Conservation (phyloP, 2,797 vertebrate species). For the Enteromius treurensis region DNA sequence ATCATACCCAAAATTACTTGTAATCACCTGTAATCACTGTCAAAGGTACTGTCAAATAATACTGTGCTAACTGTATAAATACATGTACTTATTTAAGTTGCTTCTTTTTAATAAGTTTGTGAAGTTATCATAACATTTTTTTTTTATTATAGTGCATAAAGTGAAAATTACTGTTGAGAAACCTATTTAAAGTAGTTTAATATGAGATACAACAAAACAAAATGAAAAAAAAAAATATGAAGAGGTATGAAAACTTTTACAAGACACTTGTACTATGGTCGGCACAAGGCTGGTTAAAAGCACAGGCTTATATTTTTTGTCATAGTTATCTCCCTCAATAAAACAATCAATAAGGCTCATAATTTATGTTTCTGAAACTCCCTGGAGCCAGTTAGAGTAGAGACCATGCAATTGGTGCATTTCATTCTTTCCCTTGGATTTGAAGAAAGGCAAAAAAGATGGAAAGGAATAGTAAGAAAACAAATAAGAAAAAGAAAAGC, state of each 20-base stretch:
- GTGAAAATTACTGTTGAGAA: neutral
- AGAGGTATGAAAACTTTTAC: neutral
- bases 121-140: neutral
- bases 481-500: slow-evolving; percentile 33
- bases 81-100: no score
- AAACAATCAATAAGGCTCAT: slow-evolving; percentile 79
- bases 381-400: slow-evolving; percentile 39
- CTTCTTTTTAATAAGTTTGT: neutral
- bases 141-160: neutral
- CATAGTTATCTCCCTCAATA: slow-evolving; percentile 82
- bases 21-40: no score
- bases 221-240: neutral
- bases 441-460: slow-evolving; percentile 11
- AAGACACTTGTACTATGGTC: neutral
- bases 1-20: no score
- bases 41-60: no score
- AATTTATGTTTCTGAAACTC: slow-evolving; percentile 74
- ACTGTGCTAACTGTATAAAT: no score
- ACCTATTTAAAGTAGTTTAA: neutral
- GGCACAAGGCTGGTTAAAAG: slow-evolving; percentile 62
- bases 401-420: slow-evolving; percentile 46
- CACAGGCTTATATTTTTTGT: slow-evolving; percentile 77
- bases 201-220: neutral
- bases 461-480: slow-evolving; percentile 7
- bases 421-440: slow-evolving; percentile 31